These are phyloP conservation scores for Drosophila limbata DNA, from an alignment of 2,888 invertebrate genomes.

Conservation along the genomic window DNA sequence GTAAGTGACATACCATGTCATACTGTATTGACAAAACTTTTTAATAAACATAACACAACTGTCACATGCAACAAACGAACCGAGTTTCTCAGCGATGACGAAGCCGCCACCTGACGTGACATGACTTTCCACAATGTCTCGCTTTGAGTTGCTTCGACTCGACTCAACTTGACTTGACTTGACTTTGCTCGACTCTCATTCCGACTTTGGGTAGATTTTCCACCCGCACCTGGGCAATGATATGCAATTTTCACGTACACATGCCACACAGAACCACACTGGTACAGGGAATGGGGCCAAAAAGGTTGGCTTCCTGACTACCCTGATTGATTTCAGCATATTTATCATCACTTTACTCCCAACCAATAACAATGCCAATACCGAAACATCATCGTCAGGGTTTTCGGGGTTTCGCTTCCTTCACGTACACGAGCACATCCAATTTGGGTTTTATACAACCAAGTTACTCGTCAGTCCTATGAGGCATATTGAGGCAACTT, in stretches of 20 bases:
- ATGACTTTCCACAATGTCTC: slow-evolving; percentile 14
- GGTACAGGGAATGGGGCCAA: slow-evolving; percentile 20
- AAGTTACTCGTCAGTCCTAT: slow-evolving; percentile 35
- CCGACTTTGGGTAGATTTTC: slow-evolving; percentile 9
- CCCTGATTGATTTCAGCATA: slow-evolving; percentile 68
- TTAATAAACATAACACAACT: slow-evolving; percentile 78
- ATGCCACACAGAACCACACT: slow-evolving; percentile 50
- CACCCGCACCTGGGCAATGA: slow-evolving; percentile 48
- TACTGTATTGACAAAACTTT: slow-evolving; percentile 63
- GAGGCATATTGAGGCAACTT: slow-evolving; percentile 53
- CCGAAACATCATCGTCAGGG: slow-evolving; percentile 6
- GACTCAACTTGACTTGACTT: slow-evolving; percentile 5
- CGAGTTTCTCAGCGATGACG: slow-evolving; percentile 43
- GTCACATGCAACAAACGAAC: slow-evolving; percentile 68
- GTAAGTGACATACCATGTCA: slow-evolving; percentile 45
- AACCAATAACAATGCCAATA: slow-evolving; percentile 8
- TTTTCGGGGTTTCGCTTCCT: slow-evolving; percentile 12
- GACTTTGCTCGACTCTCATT: slow-evolving; percentile 10
- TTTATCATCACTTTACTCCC: slow-evolving; percentile 42
- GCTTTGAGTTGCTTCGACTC: neutral
- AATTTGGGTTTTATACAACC: neutral
- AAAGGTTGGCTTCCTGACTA: slow-evolving; percentile 43
- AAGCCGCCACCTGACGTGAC: slow-evolving; percentile 53
- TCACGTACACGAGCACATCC: slow-evolving; percentile 7
- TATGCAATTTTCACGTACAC: slow-evolving; percentile 79